Base-by-base conservation (phyloP, 2,888 invertebrate genomes). In the Agonopterix arenella region DNA sequence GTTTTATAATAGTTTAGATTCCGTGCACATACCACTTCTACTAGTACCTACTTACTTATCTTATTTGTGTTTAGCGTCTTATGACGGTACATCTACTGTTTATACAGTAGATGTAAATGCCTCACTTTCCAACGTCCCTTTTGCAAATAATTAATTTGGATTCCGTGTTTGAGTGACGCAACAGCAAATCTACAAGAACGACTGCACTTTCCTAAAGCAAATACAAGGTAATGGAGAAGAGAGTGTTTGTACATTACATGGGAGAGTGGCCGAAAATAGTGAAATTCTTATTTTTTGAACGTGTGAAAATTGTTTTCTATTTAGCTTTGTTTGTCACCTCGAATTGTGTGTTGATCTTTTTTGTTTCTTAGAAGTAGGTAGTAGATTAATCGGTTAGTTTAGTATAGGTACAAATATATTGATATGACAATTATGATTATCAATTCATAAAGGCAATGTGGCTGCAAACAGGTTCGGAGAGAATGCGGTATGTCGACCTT, bases 271-370 rank as follows among this genome's bases (percentile, higher is more conserved):
- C 54, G 46, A 53, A 55, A 56, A 56, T 57, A 44, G 72, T 66
- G 73, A 72, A 75, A 73, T 70, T 69, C 63, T 56, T 56, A 28
- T 59, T 56, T 57, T 56, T 72, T 60, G 54, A 50, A 71, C 73
- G 71, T 80, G 81, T 74, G 81, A 80, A 78, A 73, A 71, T 63
- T 53, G 53, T 76, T 71, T 74, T 74, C 69, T 62, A 66, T 67
- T 66, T 57, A 62, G 54, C 67, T 66, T 72, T 72, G 64, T 65
- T 64, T 68, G 60, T 62, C 68, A 58, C 57, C 55, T 66, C 61
- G 61, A 61, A 11, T 13, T 4, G 7, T 1, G 13, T 42, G 9
- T 11, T 11, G 11, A 5, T 28, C 7, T 0, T 28, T 28, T 28
- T 28, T 28, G 28, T 28, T 28, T 28, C 28, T 28, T 28, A 28